Evolutionary conservation across 1,140 invertebrate genomes (phyloP), one percentile per base, ranked within the genome.

Genomic region (Batillaria attramentaria): DNA sequence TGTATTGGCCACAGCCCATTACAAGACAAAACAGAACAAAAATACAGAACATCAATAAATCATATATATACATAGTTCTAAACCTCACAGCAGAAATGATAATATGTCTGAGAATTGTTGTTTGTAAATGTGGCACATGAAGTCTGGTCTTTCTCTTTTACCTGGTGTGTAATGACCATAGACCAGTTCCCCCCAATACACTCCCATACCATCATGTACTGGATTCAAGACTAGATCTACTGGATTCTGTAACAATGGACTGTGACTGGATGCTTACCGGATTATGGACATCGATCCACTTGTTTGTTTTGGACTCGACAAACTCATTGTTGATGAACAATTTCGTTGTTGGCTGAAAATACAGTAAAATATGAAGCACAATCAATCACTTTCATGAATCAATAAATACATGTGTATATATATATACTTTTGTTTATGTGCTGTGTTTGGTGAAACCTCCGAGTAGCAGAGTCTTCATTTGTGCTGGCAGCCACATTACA

Each of bases 241-340:
- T 37, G 8, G 3, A 37, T 28, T n/a, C 37, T 10, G 1, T 24
- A 33, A 24, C 65, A 68, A 33, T 6, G 41, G 31, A 69, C n/a
- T n/a, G n/a, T n/a, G n/a, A n/a, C 24, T 50, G 31, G 78, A 66
- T 78, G 89, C 95, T 93, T 80, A 98, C 93, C 80, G 98, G 98
- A 92, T 99, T 96, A 82, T 97, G 95, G 1, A 99, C 93, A 87
- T 99, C 97, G 85, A 98, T 96, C 95, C 97, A 99, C 86, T 98
- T 95, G 20, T 91, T 94, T 2, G 97, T 94, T 91, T 98, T 96
- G 0, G 98, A 99, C 77, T 99, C 97, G 1, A 98, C 93, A 92
- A 97, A 97, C 92, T 98, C 94, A 79, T 97, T 97, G 94, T 99
- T 94, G 81, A 99, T 97, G 90, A 96, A 99, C 76, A 98, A 93